A percentile compares a stretch with the other conserved stretches of the same genome.
Evolutionary conservation across 2,797 vertebrate species (phyloP).

Genomic region (Neomorphus geoffroyi): DNA sequence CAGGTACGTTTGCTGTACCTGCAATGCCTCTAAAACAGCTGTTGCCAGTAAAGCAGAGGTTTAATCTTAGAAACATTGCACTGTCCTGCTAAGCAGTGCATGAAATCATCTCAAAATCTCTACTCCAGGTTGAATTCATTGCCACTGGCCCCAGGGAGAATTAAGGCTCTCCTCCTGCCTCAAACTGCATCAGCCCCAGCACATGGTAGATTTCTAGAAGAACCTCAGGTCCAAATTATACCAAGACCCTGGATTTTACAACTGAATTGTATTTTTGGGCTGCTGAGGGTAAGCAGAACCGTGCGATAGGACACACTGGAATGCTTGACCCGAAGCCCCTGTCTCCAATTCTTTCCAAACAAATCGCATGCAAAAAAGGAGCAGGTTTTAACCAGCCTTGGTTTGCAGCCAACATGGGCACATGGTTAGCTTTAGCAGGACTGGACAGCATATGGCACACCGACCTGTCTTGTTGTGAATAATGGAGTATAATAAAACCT

Average conservation of each 20-base stretch:
- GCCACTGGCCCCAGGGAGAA: neutral
- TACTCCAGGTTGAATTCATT: neutral
- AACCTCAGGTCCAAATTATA: neutral
- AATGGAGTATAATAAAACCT: slow-evolving; percentile 68
- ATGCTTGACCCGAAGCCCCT: neutral
- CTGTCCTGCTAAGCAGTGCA: neutral
- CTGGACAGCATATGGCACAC: slow-evolving; percentile 69
- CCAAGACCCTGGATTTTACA: neutral
- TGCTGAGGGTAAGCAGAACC: neutral
- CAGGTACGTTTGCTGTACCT: neutral
- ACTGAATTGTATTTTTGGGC: neutral
- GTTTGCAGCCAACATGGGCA: slow-evolving; percentile 56
- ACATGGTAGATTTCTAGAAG: neutral
- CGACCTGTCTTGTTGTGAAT: slow-evolving; percentile 67
- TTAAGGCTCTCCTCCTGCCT: neutral
- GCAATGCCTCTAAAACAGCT: neutral
- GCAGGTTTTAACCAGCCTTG: slow-evolving; percentile 59
- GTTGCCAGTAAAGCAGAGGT: neutral
- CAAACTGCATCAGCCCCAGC: neutral
- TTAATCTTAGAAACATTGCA: neutral
- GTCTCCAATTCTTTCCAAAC: slow-evolving; percentile 34
- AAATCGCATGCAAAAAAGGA: slow-evolving; percentile 44
- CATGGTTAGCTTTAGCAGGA: slow-evolving; percentile 62
- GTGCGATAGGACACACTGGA: neutral
- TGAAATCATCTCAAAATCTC: neutral